These are phyloP conservation scores for Pica pica DNA, from an alignment of 2,113 vertebrate genomes.

Conservation along the genomic window DNA sequence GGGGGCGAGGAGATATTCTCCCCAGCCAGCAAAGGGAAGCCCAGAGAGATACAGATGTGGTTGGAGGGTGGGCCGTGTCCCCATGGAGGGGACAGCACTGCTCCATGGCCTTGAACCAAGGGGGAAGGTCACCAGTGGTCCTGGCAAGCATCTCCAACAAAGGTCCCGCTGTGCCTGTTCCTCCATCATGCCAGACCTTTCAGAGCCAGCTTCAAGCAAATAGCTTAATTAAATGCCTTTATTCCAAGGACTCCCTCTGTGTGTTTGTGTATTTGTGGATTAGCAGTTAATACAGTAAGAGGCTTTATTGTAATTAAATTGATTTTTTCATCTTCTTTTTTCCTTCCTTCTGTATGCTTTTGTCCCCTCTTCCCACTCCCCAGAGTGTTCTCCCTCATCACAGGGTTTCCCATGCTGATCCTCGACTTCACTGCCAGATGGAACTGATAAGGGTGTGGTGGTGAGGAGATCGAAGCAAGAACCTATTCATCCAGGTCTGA, in stretches of 20 bases:
- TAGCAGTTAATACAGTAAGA: conserved; percentile 54
- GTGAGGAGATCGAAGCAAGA: background rate
- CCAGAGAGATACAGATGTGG: background rate
- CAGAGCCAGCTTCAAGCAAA: conserved; percentile 4
- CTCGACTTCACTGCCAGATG: background rate
- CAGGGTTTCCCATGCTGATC: background rate
- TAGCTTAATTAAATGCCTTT: conserved; percentile 47
- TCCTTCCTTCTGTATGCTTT: background rate
- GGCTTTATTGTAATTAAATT: conserved; percentile 45
- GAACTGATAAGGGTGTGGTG: background rate
- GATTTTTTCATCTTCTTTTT: background rate
- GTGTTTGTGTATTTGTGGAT: conserved; percentile 55
- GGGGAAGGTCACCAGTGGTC: background rate
- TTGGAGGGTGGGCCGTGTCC: accelerated
- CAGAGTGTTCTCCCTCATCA: background rate
- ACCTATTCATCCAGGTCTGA: too few relatives aligned
- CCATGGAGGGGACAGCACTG: background rate
- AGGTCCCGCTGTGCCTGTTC: background rate
- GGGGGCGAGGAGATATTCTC: background rate
- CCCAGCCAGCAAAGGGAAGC: background rate
- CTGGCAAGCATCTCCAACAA: background rate
- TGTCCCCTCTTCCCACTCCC: background rate
- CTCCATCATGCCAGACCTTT: background rate
- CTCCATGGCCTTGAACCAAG: background rate
- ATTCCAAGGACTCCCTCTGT: conserved; percentile 42